A percentile compares a stretch with the other conserved stretches of the same genome.
Evolutionary conservation across 1,140 invertebrate genomes (phyloP).

Genomic region (Bathynomus jamesi): DNA sequence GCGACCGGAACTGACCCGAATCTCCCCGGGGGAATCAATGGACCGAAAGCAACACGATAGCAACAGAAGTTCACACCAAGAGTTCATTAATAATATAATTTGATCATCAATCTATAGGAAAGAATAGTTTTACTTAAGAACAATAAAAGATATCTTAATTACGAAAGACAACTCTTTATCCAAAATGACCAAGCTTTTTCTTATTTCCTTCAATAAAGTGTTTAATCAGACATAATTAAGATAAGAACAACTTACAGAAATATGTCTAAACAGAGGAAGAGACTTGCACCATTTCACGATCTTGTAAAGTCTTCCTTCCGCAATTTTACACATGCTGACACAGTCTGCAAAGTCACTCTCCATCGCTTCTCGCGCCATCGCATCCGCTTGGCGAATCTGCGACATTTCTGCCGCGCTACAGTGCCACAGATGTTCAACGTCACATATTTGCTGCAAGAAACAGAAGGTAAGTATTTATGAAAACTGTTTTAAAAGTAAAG

Average conservation of each 20-base stretch:
- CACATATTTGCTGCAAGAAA: constrained; percentile 74
- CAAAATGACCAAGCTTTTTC: too few relatives aligned
- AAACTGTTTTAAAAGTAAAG: too few relatives aligned
- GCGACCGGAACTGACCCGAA: constrained; percentile 60
- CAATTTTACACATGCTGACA: constrained; percentile 80
- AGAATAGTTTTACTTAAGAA: too few relatives aligned
- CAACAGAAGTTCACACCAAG: constrained; percentile 90
- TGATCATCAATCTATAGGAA: constrained; percentile 93
- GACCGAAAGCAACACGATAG: constrained; percentile 87
- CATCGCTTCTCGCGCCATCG: constrained; percentile 38
- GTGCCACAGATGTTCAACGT: constrained; percentile 88
- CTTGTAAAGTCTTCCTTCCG: constrained; percentile 90
- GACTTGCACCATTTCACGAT: constrained; percentile 98
- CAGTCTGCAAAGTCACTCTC: constrained; percentile 63
- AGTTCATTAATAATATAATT: constrained; percentile 90
- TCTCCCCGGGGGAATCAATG: constrained; percentile 74
- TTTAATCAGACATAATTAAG: too few relatives aligned
- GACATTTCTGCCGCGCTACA: constrained; percentile 58
- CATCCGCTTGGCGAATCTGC: constrained; percentile 46
- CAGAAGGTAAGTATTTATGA: not conserved
- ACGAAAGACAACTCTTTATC: too few relatives aligned
- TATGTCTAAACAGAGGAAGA: constrained; percentile 90
- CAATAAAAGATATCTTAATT: too few relatives aligned
- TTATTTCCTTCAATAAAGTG: too few relatives aligned
- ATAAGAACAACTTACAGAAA: constrained; percentile 61